Evolutionary conservation across 2,888 invertebrate species (phyloP).

Genomic region (Asteroscopus sphinx): DNA sequence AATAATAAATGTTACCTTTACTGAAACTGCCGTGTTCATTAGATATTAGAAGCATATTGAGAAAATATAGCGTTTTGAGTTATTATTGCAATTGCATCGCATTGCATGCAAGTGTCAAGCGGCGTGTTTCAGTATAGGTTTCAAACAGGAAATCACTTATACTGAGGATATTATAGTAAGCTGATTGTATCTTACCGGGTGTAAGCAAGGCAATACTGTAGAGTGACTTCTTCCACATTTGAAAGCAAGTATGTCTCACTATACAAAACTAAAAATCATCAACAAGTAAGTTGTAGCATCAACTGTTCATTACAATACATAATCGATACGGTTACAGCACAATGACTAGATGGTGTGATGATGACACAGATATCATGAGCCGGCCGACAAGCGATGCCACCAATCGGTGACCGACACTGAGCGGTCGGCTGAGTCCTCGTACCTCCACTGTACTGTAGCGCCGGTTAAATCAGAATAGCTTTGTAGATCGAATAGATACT

Average conservation of each 20-base stretch:
- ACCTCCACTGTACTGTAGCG: constrained; percentile 50
- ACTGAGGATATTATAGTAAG: constrained; percentile 89
- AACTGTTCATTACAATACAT: constrained; percentile 83
- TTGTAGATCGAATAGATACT: constrained; percentile 34
- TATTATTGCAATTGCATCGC: constrained; percentile 52
- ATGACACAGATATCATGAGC: constrained; percentile 78
- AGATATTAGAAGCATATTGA: constrained; percentile 64
- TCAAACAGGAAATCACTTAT: constrained; percentile 85
- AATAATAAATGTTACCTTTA: constrained; percentile 78
- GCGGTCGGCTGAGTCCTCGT: constrained; percentile 37
- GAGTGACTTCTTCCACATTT: constrained; percentile 90
- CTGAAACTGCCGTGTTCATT: constrained; percentile 78
- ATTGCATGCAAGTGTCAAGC: constrained; percentile 69
- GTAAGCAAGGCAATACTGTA: constrained; percentile 90
- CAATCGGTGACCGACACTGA: constrained; percentile 48
- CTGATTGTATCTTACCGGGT: constrained; percentile 89
- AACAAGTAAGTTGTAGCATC: constrained; percentile 86
- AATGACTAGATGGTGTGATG: constrained; percentile 85
- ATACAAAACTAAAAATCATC: constrained; percentile 88
- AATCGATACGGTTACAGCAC: constrained; percentile 85
- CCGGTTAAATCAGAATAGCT: constrained; percentile 34
- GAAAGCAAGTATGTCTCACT: constrained; percentile 89
- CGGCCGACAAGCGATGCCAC: constrained; percentile 73
- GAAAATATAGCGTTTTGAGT: constrained; percentile 57
- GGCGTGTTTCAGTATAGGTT: constrained; percentile 84